Conservation (phyloP, 2,113 vertebrate species). For the Neofelis nebulosa region DNA sequence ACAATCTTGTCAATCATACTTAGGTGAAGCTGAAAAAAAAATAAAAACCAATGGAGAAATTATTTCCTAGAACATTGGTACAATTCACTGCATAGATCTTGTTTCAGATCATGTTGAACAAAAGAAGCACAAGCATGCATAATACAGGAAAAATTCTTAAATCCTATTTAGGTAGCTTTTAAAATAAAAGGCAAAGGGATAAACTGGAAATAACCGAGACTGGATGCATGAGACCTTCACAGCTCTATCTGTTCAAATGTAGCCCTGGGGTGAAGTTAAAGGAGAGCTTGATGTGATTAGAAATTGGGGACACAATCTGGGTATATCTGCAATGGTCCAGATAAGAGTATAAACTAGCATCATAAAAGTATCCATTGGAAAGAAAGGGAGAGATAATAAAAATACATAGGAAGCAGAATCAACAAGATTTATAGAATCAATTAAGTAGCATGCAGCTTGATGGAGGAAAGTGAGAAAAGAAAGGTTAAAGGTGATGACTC, state of each 20-base stretch:
- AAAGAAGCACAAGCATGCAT: background rate
- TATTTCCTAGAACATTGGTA: background rate
- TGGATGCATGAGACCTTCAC: background rate
- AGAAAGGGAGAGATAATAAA: background rate
- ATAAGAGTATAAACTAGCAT: background rate
- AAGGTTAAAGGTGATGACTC: background rate
- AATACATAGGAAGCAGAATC: background rate
- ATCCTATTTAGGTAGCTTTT: background rate
- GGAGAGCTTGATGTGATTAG: background rate
- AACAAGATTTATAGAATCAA: background rate
- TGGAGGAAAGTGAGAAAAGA: background rate
- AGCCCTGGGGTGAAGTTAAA: background rate
- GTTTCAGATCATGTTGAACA: background rate
- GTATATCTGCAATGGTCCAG: background rate
- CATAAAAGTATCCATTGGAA: background rate
- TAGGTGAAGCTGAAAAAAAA: background rate
- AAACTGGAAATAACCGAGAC: background rate
- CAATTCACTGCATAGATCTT: background rate
- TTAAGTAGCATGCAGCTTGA: background rate
- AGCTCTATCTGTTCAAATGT: background rate
- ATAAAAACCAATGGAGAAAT: background rate
- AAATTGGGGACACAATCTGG: background rate
- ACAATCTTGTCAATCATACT: background rate
- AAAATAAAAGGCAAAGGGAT: slow-evolving; percentile 15
- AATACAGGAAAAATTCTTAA: background rate